Evolutionary conservation across 1,140 invertebrate genomes (phyloP).

Genomic region (Zaprionus camerounensis): DNA sequence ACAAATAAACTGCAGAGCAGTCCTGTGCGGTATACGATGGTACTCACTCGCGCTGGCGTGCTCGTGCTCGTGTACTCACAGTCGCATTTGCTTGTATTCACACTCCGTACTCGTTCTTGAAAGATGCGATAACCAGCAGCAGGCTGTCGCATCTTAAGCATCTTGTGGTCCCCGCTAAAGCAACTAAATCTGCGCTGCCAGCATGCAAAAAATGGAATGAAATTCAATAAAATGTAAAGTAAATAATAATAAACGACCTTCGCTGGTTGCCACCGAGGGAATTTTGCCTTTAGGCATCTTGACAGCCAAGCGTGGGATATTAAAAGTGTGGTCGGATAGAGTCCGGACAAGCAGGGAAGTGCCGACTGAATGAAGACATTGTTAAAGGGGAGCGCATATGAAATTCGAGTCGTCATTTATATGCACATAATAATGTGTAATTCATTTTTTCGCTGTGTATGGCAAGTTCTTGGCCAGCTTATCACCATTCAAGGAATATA

Average conservation of each 20-base stretch:
- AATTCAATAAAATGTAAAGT: constrained; percentile 79
- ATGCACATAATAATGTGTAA: constrained; percentile 1
- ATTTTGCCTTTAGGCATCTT: constrained; percentile 45
- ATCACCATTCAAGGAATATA: constrained; percentile 1
- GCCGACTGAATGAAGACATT: constrained; percentile 11
- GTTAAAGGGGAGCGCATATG: constrained; percentile 9
- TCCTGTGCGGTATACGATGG: constrained; percentile 1
- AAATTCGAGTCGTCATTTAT: constrained; percentile 19
- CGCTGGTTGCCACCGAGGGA: constrained; percentile 32
- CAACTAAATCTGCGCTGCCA: constrained; percentile 1
- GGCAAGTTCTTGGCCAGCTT: constrained; percentile 7
- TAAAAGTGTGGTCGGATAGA: constrained; percentile 39
- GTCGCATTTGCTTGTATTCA: neutral
- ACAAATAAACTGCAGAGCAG: constrained; percentile 60
- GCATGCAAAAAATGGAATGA: neutral
- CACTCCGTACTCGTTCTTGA: neutral
- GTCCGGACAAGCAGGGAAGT: constrained; percentile 29
- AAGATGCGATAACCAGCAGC: constrained; percentile 11
- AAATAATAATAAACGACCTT: constrained; percentile 80
- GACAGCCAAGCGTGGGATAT: constrained; percentile 71
- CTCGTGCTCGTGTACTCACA: neutral
- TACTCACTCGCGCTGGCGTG: neutral
- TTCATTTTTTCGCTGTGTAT: constrained; percentile 19
- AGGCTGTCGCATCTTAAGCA: neutral
- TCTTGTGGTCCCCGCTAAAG: neutral